These are phyloP conservation scores for Pogonomyrmex barbatus DNA, from an alignment of 1,140 invertebrate species.

Conservation along the genomic window DNA sequence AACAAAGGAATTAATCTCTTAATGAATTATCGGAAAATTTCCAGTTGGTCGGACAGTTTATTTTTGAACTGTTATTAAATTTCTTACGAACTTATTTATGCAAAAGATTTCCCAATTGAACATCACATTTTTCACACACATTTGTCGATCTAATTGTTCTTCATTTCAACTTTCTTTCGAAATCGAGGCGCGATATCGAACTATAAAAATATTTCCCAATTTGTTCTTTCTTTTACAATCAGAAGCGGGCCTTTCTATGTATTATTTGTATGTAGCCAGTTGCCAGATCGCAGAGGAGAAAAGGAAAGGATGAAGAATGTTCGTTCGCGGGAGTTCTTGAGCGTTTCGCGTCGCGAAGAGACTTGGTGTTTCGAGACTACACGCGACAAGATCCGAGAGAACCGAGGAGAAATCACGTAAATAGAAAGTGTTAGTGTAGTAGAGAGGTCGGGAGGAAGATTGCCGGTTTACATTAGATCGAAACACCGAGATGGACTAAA, in stretches of 20 bases:
- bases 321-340: neutral
- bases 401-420: neutral
- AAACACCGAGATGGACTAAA: conserved; percentile 31
- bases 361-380: neutral
- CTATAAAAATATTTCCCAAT: neutral
- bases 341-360: neutral
- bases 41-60: neutral
- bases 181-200: neutral
- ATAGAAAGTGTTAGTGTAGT: conserved; percentile 41
- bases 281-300: too few species aligned
- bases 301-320: neutral
- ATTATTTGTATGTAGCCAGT: neutral
- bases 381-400: neutral
- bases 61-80: neutral
- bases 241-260: neutral
- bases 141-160: neutral
- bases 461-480: conserved; percentile 46
- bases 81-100: neutral
- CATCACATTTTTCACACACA: conserved; percentile 8
- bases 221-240: neutral
- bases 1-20: neutral
- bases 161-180: neutral
- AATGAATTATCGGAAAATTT: neutral
- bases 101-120: neutral
- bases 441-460: neutral